Evolutionary conservation across 2,888 invertebrate species (phyloP), one percentile per base, ranked within the genome.

Genomic region (Dione juno): DNA sequence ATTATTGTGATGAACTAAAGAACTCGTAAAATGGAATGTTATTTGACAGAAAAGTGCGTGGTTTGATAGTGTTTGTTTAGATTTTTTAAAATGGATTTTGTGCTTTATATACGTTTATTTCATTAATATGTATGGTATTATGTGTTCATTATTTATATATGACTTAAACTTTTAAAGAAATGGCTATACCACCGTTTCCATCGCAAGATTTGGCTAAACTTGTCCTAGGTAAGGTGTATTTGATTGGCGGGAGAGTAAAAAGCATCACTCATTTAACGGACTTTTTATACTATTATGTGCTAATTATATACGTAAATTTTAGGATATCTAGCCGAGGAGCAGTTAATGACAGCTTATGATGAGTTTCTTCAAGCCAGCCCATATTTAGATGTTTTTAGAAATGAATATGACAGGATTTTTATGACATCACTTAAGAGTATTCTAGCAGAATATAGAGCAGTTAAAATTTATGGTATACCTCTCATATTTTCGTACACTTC

Each of bases 321-420:
- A 93, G 93, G 93, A 66, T 93, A 93, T 77, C 83, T 93, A 54
- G 90, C 90, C 40, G 93, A 93, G 75, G 92, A 93, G 79, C 90
- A 93, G 80, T 86, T 93, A 70, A 91, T 91, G 92, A 90, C 90
- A 41, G 92, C 90, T 0, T 93, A 93, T 79, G 92, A 93, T 84
- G 93, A 93, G 79, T 93, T 93, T 75, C 80, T 93, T 2, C 88
- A 90, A 80, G 88, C 89, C 7, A 92, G 93, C 75, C 92, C 90
- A 0, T 92, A 92, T 78, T 83, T 93, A 76, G 93, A 92, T 75
- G 92, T 89, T 13, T 80, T 86, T 48, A 82, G 82, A 74, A 93
- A 90, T 83, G 93, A 91, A 80, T 93, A 89, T 85, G 92, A 92
- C 81, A 88, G 92, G 76, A 87, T 92, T 77, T 88, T 92, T 79